A percentile compares a stretch with the other conserved stretches of the same genome.
Evolutionary conservation across 2,888 invertebrate genomes (phyloP).

Genomic region (Orthonevra nobilis): DNA sequence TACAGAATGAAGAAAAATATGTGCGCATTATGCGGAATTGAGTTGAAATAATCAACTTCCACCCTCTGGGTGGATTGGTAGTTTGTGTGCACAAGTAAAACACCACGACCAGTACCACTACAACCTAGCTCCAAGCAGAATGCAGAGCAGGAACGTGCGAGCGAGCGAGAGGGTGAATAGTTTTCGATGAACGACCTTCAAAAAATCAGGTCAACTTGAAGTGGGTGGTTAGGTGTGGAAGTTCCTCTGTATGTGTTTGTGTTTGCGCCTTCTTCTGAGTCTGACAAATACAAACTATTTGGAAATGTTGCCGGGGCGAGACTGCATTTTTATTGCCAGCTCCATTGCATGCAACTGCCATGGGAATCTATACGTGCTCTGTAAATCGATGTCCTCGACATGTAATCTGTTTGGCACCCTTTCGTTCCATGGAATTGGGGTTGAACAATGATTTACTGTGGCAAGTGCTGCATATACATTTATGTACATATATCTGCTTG

Average conservation of each 20-base stretch:
- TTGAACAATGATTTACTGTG: constrained; percentile 61
- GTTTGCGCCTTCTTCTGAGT: not conserved
- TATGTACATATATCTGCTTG: too few relatives aligned
- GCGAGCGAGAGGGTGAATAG: constrained; percentile 29
- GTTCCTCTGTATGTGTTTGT: too few relatives aligned
- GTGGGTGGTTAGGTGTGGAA: too few relatives aligned
- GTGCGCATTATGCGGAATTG: constrained; percentile 48
- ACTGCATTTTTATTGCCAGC: constrained; percentile 15
- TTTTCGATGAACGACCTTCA: constrained; percentile 66
- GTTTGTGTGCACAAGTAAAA: constrained; percentile 16
- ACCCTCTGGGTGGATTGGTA: constrained; percentile 17
- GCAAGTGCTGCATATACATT: constrained; percentile 21
- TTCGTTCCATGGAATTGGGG: constrained; percentile 38
- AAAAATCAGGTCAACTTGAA: constrained; percentile 67
- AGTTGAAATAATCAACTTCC: constrained; percentile 62
- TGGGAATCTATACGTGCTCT: constrained; percentile 18
- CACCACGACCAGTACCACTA: constrained; percentile 63
- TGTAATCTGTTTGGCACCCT: constrained; percentile 62
- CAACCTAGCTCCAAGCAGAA: constrained; percentile 34
- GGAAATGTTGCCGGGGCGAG: constrained; percentile 10
- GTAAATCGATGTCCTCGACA: constrained; percentile 64
- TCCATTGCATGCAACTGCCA: not conserved
- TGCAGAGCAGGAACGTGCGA: constrained; percentile 3
- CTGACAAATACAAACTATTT: constrained; percentile 20
- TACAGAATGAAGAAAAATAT: not conserved